Evolutionary conservation across 1,140 invertebrate genomes (phyloP).

Genomic region (Proctacanthus coquilletti): DNA sequence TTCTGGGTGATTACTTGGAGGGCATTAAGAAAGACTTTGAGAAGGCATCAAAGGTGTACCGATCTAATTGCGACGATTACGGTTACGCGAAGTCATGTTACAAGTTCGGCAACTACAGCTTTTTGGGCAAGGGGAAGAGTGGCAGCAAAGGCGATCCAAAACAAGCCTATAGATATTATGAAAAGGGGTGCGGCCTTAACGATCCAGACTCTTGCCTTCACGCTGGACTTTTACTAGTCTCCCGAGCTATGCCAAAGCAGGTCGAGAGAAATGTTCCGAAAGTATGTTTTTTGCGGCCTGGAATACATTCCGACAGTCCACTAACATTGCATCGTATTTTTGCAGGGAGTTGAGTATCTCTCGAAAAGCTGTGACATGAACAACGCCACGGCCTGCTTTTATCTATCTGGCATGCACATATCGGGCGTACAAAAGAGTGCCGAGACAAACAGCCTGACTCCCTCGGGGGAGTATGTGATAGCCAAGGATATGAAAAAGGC

Average conservation of each 20-base stretch:
- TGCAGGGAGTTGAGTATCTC: constrained; percentile 45
- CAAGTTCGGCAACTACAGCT: constrained; percentile 60
- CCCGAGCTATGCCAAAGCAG: constrained; percentile 32
- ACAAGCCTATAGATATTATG: constrained; percentile 53
- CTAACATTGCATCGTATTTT: constrained; percentile 2
- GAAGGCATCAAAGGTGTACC: constrained; percentile 62
- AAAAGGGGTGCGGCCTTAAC: constrained; percentile 57
- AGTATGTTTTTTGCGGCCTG: constrained; percentile 20
- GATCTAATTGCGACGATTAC: constrained; percentile 70
- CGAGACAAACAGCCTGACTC: constrained; percentile 13
- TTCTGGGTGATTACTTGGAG: constrained; percentile 77
- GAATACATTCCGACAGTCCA: neutral
- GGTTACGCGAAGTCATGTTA: constrained; percentile 68
- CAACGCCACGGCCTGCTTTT: constrained; percentile 62
- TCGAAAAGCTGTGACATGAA: constrained; percentile 52
- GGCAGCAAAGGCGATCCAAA: constrained; percentile 33
- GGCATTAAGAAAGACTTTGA: constrained; percentile 60
- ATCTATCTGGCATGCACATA: constrained; percentile 61
- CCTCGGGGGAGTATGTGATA: constrained; percentile 35
- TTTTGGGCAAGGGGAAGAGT: constrained; percentile 43
- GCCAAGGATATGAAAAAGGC: constrained; percentile 57
- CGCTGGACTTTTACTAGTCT: constrained; percentile 51
- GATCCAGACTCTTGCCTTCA: constrained; percentile 56
- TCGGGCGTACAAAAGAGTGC: constrained; percentile 41
- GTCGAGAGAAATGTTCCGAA: constrained; percentile 37